A percentile compares a stretch with the other conserved stretches of the same genome.
phyloP scores from a whole-genome alignment of 2,113 vertebrate species.

The Xiphophorus maculatus region DNA sequence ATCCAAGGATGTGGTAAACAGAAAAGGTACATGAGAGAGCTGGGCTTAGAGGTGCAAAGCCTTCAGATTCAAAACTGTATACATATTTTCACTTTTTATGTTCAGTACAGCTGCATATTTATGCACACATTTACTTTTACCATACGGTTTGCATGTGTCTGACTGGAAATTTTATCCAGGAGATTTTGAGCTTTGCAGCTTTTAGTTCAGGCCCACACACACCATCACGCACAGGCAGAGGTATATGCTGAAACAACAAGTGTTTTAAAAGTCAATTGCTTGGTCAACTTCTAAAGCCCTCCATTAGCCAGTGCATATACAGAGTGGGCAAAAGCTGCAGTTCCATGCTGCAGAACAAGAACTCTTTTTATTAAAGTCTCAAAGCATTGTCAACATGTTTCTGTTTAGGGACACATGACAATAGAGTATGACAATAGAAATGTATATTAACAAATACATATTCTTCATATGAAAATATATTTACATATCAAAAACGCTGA shows the following conservation, averaged over 20 bases:
- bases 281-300: constrained; percentile 38
- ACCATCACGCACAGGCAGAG: neutral
- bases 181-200: constrained; percentile 33
- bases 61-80: neutral
- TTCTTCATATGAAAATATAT: too few species aligned
- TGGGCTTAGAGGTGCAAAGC: neutral
- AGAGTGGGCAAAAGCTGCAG: constrained; percentile 10
- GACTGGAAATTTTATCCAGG: constrained; percentile 24
- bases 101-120: constrained; percentile 5
- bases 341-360: constrained; percentile 15
- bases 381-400: constrained; percentile 10
- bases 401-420: neutral
- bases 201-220: constrained; percentile 23
- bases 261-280: constrained; percentile 44
- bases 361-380: constrained; percentile 1
- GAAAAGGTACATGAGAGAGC: neutral
- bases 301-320: neutral
- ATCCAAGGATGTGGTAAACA: neutral
- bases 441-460: too few species aligned
- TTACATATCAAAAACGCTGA: too few species aligned
- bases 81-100: neutral
- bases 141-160: neutral
- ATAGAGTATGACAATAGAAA: too few species aligned
- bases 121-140: constrained; percentile 10
- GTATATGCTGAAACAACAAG: constrained; percentile 52